Base-by-base conservation (phyloP, 1,140 invertebrate species). In the Cataglyphis hispanica region DNA sequence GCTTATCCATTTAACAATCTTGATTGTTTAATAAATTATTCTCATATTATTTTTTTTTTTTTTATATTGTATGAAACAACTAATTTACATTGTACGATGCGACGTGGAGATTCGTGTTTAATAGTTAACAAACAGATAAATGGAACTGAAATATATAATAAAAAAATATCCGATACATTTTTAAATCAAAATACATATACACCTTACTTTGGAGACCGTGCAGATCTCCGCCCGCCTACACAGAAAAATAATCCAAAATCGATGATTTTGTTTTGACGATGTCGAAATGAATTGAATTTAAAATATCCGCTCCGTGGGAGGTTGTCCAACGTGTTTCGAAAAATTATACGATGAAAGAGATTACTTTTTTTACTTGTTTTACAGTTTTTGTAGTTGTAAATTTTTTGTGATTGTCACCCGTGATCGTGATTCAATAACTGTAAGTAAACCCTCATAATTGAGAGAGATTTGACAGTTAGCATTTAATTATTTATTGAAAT, bases 131-230 rank as follows among this genome's bases (percentile, higher is more conserved):
- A 53, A n/a, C 1, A 74, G 19, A 25, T 50, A 46, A 50, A 50
- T 19, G 46, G 16, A 50, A 70, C 16, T 27, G 43, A 25, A n/a
- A 4, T 31, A 50, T 50, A 70, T 70, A 70, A 46, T 46, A 19
- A 69, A 69, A 46, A 58, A 58, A 58, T 58, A 22, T 2, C n/a
- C 3, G 53, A 58, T 58, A 58, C 46, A 10, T 58, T 58, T 58
- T 58, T 58, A 58, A n/a, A 58, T 58, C 53, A 58, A 58, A 58
- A 58, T 58, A n/a, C n/a, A n/a, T n/a, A 58, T 58, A 58, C n/a
- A 58, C 53, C n/a, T n/a, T 10, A 10, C n/a, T 3, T 3, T 58
- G n/a, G 53, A 10, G n/a, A 58, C 53, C 53, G 53, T 58, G 53
- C 53, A 58, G 53, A 58, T 58, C 53, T n/a, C n/a, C 53, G 53